phyloP scores from a whole-genome alignment of 2,888 invertebrate genomes.

The Drymonia ruficornis region DNA sequence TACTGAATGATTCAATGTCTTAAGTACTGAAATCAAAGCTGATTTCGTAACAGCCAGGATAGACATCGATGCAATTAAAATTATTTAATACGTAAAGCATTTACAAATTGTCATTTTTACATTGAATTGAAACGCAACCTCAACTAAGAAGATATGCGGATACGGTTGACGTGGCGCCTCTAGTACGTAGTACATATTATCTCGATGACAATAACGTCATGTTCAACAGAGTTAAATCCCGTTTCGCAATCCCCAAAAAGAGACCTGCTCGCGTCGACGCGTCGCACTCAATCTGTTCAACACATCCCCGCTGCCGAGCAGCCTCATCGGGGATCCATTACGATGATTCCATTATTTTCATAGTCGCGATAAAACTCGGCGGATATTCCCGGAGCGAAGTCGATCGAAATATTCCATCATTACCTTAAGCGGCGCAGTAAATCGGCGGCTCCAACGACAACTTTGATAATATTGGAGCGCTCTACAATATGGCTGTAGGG shows the following conservation, averaged over 20 bases:
- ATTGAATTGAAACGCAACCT: too few relatives aligned
- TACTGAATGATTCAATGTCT: too few relatives aligned
- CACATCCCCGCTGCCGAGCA: conserved; percentile 24
- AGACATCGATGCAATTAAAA: too few relatives aligned
- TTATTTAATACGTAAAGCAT: too few relatives aligned
- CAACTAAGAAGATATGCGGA: too few relatives aligned
- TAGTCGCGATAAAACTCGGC: conserved; percentile 48
- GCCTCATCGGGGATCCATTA: conserved; percentile 45
- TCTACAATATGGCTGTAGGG: conserved; percentile 60
- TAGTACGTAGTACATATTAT: too few relatives aligned
- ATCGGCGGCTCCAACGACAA: conserved; percentile 61
- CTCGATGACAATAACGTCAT: too few relatives aligned
- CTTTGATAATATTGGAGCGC: conserved; percentile 58
- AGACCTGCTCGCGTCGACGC: neutral
- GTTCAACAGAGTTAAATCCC: neutral
- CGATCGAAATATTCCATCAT: conserved; percentile 67
- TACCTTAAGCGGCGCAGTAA: conserved; percentile 62
- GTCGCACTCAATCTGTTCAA: conserved; percentile 34
- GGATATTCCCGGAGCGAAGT: conserved; percentile 48
- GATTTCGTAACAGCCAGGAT: too few relatives aligned
- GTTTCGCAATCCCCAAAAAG: neutral
- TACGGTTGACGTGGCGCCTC: too few relatives aligned
- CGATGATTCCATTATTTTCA: conserved; percentile 39
- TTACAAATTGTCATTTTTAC: too few relatives aligned
- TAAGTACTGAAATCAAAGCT: too few relatives aligned